Evolutionary conservation across 2,888 invertebrate species (phyloP).

Genomic region (Calameuta pallipes): DNA sequence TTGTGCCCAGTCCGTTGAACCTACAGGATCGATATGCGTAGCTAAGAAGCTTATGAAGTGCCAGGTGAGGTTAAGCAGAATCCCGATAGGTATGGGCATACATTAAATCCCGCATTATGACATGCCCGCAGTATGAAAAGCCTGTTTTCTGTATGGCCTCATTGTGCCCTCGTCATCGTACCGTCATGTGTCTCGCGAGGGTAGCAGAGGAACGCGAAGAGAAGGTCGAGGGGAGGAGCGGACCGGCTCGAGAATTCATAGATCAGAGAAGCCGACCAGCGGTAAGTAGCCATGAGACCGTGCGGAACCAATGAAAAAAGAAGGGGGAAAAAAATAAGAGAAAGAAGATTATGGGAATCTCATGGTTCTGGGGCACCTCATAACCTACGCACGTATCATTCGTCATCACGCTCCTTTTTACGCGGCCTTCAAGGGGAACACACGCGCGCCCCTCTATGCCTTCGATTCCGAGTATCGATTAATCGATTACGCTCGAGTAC

Average conservation of each 20-base stretch:
- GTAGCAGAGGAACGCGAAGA: slow-evolving; percentile 29
- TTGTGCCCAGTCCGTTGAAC: neutral
- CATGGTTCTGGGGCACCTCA: slow-evolving; percentile 28
- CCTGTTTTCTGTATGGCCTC: slow-evolving; percentile 51
- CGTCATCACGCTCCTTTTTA: neutral
- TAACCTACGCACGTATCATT: slow-evolving; percentile 32
- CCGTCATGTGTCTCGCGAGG: slow-evolving; percentile 45
- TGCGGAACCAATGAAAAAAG: neutral
- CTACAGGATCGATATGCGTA: slow-evolving; percentile 8
- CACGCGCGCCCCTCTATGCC: neutral
- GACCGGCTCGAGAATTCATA: slow-evolving; percentile 46
- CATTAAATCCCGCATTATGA: slow-evolving; percentile 37
- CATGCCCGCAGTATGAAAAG: slow-evolving; percentile 44
- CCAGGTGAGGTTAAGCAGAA: slow-evolving; percentile 45
- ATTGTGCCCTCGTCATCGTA: slow-evolving; percentile 59
- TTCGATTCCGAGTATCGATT: neutral
- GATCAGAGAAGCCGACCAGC: slow-evolving; percentile 51
- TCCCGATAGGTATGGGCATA: slow-evolving; percentile 35
- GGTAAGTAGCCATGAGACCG: slow-evolving; percentile 37
- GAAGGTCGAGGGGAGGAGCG: slow-evolving; percentile 17
- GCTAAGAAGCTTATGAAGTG: slow-evolving; percentile 44
- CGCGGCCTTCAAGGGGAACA: neutral
- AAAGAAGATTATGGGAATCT: slow-evolving; percentile 48
- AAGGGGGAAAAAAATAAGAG: neutral
- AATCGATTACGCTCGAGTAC: neutral